Conservation (phyloP, 1,140 invertebrate genomes). For the Coenobita brevimanus region DNA sequence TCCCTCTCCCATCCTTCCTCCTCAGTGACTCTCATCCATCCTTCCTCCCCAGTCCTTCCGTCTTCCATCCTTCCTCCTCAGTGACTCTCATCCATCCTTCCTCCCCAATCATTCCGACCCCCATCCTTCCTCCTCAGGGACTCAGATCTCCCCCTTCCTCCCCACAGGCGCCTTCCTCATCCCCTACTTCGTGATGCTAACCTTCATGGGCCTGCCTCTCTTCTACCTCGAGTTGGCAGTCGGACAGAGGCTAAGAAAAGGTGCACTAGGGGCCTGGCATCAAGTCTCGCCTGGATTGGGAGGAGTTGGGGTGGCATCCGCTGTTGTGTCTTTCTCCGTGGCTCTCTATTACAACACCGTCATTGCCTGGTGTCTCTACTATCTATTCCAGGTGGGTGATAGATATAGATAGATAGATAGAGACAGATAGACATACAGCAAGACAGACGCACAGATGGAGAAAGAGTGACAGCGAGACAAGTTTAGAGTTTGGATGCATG, state of each 20-base stretch:
- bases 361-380: constrained; percentile 98
- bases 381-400: constrained; percentile 86
- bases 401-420: no score
- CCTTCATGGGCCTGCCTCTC: constrained; percentile 56
- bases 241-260: constrained; percentile 75
- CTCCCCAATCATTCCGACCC: no score
- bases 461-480: no score
- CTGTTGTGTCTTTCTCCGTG: constrained; percentile 83
- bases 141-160: neutral
- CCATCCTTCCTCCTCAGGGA: no score
- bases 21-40: neutral
- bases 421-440: no score
- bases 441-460: no score
- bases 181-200: constrained; percentile 64
- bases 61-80: neutral
- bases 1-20: neutral
- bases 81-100: no score
- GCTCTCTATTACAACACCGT: constrained; percentile 97
- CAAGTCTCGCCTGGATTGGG: constrained; percentile 93
- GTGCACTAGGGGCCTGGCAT: constrained; percentile 95
- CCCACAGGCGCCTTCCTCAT: constrained; percentile 55
- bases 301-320: constrained; percentile 90
- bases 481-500: no score
- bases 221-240: constrained; percentile 65
- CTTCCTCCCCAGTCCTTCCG: neutral